phyloP scores from a whole-genome alignment of 2,113 vertebrate genomes.

The Poecile atricapillus region DNA sequence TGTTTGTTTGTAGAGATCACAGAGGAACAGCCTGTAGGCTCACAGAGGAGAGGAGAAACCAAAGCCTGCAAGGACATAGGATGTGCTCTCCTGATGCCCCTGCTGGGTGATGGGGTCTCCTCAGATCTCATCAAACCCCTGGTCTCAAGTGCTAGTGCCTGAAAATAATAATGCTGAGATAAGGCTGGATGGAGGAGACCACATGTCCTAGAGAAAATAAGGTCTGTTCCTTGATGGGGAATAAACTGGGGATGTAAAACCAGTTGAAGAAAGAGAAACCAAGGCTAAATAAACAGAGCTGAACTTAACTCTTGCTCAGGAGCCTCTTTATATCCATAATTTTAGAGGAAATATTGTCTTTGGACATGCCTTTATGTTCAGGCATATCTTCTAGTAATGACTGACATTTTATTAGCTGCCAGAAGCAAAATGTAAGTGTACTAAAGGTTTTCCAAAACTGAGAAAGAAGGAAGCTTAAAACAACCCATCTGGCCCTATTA shows the following conservation, averaged over 20 bases:
- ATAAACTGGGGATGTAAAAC: not conserved
- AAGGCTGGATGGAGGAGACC: not conserved
- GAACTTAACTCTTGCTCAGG: not conserved
- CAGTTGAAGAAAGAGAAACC: not conserved
- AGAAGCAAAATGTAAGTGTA: not conserved
- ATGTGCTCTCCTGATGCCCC: not conserved
- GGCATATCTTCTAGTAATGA: not conserved
- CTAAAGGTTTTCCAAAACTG: not conserved
- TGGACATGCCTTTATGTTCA: not conserved
- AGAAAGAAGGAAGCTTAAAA: slow-evolving; percentile 4
- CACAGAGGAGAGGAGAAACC: not conserved
- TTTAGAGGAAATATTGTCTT: slow-evolving; percentile 38
- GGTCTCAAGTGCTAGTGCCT: not conserved
- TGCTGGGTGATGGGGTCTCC: not conserved
- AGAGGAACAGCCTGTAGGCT: not conserved
- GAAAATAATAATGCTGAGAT: not conserved
- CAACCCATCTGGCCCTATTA: not conserved
- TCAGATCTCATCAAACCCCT: not conserved
- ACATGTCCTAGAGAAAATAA: not conserved
- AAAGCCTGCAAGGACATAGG: not conserved
- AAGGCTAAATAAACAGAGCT: not conserved
- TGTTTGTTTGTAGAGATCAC: slow-evolving; percentile 38
- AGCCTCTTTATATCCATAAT: not conserved
- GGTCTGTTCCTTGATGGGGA: not conserved
- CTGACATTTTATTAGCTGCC: slow-evolving; percentile 17